phyloP scores from a whole-genome alignment of 2,888 invertebrate species.

The Scaptomyza reducta region DNA sequence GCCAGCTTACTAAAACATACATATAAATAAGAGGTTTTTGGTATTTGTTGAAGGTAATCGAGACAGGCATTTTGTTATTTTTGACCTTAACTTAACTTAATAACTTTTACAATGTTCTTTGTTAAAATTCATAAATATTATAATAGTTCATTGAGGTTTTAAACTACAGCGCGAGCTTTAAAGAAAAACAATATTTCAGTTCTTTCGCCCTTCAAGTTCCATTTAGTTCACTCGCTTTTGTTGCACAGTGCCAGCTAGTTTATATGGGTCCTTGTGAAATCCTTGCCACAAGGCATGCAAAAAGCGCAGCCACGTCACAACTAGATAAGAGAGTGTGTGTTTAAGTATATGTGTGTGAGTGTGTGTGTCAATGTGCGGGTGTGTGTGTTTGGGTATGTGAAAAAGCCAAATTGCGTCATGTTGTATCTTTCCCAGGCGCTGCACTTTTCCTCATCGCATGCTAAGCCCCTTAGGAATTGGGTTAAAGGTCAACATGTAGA shows the following conservation, averaged over 20 bases:
- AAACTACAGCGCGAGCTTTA: not conserved
- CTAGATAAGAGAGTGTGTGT: constrained; percentile 12
- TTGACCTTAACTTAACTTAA: no score
- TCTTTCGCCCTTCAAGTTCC: not conserved
- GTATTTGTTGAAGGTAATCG: not conserved
- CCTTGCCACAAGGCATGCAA: constrained; percentile 48
- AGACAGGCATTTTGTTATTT: no score
- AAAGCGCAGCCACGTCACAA: constrained; percentile 26
- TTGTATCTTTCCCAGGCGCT: constrained; percentile 31
- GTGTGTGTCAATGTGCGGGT: constrained; percentile 13
- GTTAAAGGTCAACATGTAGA: constrained; percentile 46
- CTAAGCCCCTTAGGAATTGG: constrained; percentile 37
- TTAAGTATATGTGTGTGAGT: no score
- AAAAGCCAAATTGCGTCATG: constrained; percentile 57
- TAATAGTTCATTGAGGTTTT: not conserved
- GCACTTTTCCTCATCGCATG: not conserved
- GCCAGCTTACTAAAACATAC: not conserved
- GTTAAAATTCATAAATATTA: no score
- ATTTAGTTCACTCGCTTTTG: not conserved
- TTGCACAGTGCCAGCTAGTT: constrained; percentile 9
- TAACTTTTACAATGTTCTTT: no score
- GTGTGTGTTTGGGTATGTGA: constrained; percentile 17
- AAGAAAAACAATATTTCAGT: not conserved
- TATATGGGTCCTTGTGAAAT: constrained; percentile 31
- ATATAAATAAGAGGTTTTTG: not conserved